phyloP scores from a whole-genome alignment of 2,888 invertebrate species.

The Smittia aterrima region DNA sequence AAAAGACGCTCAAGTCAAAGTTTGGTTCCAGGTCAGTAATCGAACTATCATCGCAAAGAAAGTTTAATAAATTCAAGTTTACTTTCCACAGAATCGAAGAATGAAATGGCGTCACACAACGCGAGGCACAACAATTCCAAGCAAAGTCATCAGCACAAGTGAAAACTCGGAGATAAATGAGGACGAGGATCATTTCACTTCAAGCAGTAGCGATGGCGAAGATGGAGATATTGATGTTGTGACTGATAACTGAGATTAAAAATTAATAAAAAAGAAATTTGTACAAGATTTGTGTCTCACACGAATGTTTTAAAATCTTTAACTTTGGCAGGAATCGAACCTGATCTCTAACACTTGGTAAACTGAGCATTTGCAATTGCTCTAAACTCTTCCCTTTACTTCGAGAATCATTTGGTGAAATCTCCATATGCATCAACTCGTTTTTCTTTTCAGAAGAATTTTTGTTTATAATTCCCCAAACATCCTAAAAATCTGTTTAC shows the following conservation, averaged over 20 bases:
- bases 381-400: too few species aligned
- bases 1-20: slow-evolving; percentile 93
- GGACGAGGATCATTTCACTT: slow-evolving; percentile 41
- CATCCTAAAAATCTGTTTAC: slow-evolving; percentile 18
- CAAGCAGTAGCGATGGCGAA: slow-evolving; percentile 42
- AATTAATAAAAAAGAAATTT: slow-evolving; percentile 10
- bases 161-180: slow-evolving; percentile 38
- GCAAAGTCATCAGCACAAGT: not conserved
- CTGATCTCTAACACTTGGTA: too few species aligned
- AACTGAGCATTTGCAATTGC: too few species aligned
- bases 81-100: slow-evolving; percentile 56
- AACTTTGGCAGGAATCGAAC: too few species aligned
- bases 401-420: too few species aligned
- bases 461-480: slow-evolving; percentile 24
- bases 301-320: not conserved
- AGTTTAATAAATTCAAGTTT: not conserved
- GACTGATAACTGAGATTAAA: slow-evolving; percentile 42
- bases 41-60: too few species aligned
- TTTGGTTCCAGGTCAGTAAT: slow-evolving; percentile 80
- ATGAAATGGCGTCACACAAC: slow-evolving; percentile 85
- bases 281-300: not conserved
- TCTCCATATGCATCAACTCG: not conserved
- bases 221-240: slow-evolving; percentile 45
- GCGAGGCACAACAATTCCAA: slow-evolving; percentile 8
- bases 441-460: not conserved